phyloP scores from a whole-genome alignment of 2,888 invertebrate species.

The Aelia acuminata region DNA sequence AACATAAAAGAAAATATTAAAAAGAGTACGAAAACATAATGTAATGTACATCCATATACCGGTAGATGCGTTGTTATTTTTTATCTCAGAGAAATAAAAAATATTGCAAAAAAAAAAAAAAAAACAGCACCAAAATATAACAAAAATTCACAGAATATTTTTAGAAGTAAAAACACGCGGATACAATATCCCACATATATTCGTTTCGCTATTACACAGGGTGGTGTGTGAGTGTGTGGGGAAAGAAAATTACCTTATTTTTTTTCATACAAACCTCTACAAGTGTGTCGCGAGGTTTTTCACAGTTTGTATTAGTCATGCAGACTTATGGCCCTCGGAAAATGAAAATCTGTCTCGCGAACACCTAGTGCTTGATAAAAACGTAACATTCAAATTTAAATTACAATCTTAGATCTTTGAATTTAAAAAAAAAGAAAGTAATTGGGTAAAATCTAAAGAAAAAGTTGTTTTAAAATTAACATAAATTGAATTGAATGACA shows the following conservation, averaged over 20 bases:
- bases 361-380: neutral
- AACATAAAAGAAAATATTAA: too few species aligned
- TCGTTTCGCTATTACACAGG: slow-evolving; percentile 37
- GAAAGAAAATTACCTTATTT: slow-evolving; percentile 10
- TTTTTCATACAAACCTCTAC: slow-evolving; percentile 6
- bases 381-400: neutral
- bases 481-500: too few species aligned
- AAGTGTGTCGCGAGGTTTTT: slow-evolving; percentile 38
- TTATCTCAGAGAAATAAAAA: neutral
- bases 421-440: too few species aligned
- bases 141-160: neutral
- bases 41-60: too few species aligned
- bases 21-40: too few species aligned
- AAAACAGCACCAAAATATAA: neutral
- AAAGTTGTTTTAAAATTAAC: too few species aligned
- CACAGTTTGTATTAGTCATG: slow-evolving; percentile 41
- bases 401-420: neutral
- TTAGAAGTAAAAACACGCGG: neutral
- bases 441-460: too few species aligned
- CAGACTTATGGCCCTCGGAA: neutral
- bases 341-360: neutral
- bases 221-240: slow-evolving; percentile 34
- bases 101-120: neutral
- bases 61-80: neutral
- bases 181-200: slow-evolving; percentile 40